Evolutionary conservation across 2,888 invertebrate genomes (phyloP).

Genomic region (Frankliniella fusca): DNA sequence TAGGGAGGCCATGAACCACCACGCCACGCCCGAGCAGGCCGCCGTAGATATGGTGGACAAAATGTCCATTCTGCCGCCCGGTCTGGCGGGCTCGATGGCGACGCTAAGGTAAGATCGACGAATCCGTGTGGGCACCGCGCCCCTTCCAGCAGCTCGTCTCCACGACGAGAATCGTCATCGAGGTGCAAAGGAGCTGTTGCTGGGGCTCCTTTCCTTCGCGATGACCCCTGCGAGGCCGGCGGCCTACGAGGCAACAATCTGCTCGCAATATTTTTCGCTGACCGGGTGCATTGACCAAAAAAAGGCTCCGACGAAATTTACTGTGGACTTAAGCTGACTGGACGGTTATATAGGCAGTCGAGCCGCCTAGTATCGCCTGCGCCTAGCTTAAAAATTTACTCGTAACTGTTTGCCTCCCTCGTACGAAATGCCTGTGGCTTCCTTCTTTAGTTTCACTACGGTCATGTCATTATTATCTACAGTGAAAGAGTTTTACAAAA

Average conservation of each 20-base stretch:
- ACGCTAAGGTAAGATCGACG: not conserved
- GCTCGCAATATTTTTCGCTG: too few relatives aligned
- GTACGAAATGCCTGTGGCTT: not conserved
- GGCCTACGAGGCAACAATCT: too few relatives aligned
- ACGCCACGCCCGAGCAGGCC: conserved; percentile 6
- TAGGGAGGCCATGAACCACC: conserved; percentile 24
- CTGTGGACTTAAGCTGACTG: conserved; percentile 1
- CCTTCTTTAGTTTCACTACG: not conserved
- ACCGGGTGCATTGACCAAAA: too few relatives aligned
- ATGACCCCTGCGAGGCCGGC: too few relatives aligned
- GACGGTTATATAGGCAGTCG: not conserved
- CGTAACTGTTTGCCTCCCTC: not conserved
- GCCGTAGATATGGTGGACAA: conserved; percentile 12
- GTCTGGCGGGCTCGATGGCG: not conserved
- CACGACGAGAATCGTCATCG: not conserved
- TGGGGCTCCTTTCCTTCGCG: not conserved
- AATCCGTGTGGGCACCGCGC: not conserved
- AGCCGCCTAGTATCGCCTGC: conserved; percentile 18
- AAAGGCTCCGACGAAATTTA: too few relatives aligned
- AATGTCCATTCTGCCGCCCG: conserved; percentile 5
- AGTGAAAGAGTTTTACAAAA: too few relatives aligned
- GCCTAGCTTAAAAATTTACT: not conserved
- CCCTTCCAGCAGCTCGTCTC: not conserved
- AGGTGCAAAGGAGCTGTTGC: not conserved
- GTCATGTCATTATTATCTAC: not conserved